Percentiles rank a stretch among this genome's conserved stretches.
These are phyloP conservation scores for Cyanocitta stelleri DNA, from an alignment of 2,113 vertebrate species.

Conservation along the genomic window DNA sequence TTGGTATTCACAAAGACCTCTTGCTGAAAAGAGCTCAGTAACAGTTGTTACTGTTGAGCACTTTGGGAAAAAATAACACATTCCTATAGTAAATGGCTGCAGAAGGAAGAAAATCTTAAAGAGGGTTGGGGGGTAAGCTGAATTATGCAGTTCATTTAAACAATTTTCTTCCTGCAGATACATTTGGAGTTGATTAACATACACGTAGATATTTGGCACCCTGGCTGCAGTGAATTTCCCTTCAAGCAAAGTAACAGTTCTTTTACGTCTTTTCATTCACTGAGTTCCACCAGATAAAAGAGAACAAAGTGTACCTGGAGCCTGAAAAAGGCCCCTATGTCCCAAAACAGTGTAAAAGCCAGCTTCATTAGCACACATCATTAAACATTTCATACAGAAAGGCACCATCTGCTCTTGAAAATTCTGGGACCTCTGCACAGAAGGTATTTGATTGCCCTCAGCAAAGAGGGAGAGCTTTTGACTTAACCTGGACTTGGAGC, in stretches of 20 bases:
- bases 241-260: slow-evolving; percentile 17
- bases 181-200: slow-evolving; percentile 31
- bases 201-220: neutral
- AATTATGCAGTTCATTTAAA: neutral
- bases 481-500: neutral
- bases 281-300: neutral
- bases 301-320: neutral
- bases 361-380: slow-evolving; percentile 7
- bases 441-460: neutral
- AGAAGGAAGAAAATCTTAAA: neutral
- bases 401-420: neutral
- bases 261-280: slow-evolving; percentile 16
- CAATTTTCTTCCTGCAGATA: slow-evolving; percentile 2
- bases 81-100: neutral
- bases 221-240: neutral
- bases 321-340: neutral
- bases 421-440: neutral
- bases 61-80: neutral
- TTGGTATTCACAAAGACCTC: neutral
- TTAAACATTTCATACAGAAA: slow-evolving; percentile 22
- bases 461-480: neutral
- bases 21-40: neutral
- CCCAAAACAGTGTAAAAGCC: neutral
- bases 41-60: neutral
- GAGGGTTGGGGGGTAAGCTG: neutral